Evolutionary conservation across 1,140 invertebrate species (phyloP), one percentile per base, ranked within the genome.

Genomic region (Parasteatoda tepidariorum): DNA sequence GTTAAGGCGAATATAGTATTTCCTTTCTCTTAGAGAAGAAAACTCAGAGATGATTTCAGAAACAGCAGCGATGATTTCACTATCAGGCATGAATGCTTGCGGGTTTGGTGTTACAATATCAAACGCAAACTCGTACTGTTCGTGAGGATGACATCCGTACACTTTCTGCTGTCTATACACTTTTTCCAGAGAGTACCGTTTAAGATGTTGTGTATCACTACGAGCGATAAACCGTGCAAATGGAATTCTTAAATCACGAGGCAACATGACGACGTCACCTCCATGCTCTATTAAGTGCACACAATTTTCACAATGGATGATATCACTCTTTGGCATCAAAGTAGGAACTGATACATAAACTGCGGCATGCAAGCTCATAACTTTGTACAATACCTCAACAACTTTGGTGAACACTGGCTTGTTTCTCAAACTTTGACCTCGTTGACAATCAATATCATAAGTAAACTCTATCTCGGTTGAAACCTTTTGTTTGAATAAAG

Each of bases 41-140:
- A 96, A 91, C 87, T 94, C 92, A 74, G 92, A 92, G 48, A 95
- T 91, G 13, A 96, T 92, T 89, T 97, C 94, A 89, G 92, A 92
- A 0, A 93, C 91, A 30, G 96, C 90, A 11, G 91, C 92, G n/a
- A 97, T 89, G 0, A 97, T 88, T 88, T 98, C 96, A 2, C 95
- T 95, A 89, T 98, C 96, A 18, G 94, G 91, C 88, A 97, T 91
- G 9, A 94, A 89, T 85, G 92, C 68, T 70, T 68, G 33, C 15
- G 64, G 89, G 62, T 89, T 92, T 2, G 94, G 92, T 24, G 93
- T 94, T 13, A 98, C 93, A 84, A 98, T 96, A 88, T 99, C 97
- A 90, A 98, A 98, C 3, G 95, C 94, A 90, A 95, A 97, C 89
- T 98, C 96, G 81, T 94, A 94, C 6, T 95, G 91, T 90, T 98